phyloP scores from a whole-genome alignment of 1,140 invertebrate genomes.

The Potamilus streckersoni region DNA sequence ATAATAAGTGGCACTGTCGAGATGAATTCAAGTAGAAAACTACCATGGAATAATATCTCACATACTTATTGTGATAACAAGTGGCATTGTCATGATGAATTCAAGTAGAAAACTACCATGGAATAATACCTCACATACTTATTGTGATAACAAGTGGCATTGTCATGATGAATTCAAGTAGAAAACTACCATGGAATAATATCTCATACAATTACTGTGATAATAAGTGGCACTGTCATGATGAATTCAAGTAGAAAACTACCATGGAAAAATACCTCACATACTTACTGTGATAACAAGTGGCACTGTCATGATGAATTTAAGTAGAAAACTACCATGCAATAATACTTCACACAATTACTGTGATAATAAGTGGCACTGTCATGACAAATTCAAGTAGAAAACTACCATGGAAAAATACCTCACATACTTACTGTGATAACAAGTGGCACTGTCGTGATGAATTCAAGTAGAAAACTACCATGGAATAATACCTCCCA shows the following conservation, averaged over 20 bases:
- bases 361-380: slow-evolving; percentile 92
- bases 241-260: slow-evolving; percentile 94
- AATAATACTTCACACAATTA: slow-evolving; percentile 93
- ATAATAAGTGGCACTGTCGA: slow-evolving; percentile 94
- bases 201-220: slow-evolving; percentile 96
- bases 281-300: slow-evolving; percentile 93
- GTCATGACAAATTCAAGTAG: slow-evolving; percentile 94
- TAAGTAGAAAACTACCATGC: slow-evolving; percentile 92
- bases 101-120: slow-evolving; percentile 95
- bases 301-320: slow-evolving; percentile 93
- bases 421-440: slow-evolving; percentile 94
- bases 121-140: slow-evolving; percentile 91
- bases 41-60: slow-evolving; percentile 91
- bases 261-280: slow-evolving; percentile 92
- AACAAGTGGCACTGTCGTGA: slow-evolving; percentile 94
- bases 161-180: slow-evolving; percentile 93
- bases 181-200: slow-evolving; percentile 91
- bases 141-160: slow-evolving; percentile 94
- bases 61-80: slow-evolving; percentile 92
- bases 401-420: slow-evolving; percentile 92
- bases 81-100: slow-evolving; percentile 92
- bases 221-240: slow-evolving; percentile 92
- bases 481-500: slow-evolving; percentile 91
- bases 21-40: slow-evolving; percentile 93
- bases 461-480: slow-evolving; percentile 92